A percentile compares a stretch with the other conserved stretches of the same genome.
phyloP scores from a whole-genome alignment of 2,888 invertebrate species.

The Hypomecis atomaria region DNA sequence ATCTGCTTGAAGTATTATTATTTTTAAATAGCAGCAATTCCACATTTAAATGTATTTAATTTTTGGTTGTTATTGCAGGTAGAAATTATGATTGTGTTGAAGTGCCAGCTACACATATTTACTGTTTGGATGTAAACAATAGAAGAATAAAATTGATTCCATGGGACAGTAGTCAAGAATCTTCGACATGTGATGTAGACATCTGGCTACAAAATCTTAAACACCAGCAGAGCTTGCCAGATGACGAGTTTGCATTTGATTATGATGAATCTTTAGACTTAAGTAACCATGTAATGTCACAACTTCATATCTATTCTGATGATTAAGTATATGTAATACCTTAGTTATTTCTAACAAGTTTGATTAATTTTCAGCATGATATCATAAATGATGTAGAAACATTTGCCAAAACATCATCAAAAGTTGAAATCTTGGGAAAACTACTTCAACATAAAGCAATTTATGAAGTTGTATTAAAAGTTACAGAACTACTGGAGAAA shows the following conservation, averaged over 20 bases:
- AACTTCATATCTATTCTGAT: constrained; percentile 3
- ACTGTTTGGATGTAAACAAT: constrained; percentile 74
- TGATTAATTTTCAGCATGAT: constrained; percentile 58
- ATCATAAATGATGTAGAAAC: constrained; percentile 59
- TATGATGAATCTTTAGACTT: constrained; percentile 46
- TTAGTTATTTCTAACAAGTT: not conserved
- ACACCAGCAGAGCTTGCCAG: constrained; percentile 63
- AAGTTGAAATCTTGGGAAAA: constrained; percentile 64
- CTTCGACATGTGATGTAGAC: constrained; percentile 53
- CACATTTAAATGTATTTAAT: constrained; percentile 27
- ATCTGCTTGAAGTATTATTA: not conserved
- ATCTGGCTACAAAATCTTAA: constrained; percentile 63
- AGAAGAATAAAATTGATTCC: constrained; percentile 57
- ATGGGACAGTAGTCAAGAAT: constrained; percentile 59
- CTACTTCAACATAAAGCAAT: constrained; percentile 69
- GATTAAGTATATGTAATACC: too few species aligned
- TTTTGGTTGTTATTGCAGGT: constrained; percentile 51
- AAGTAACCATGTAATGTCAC: constrained; percentile 52
- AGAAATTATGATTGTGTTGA: constrained; percentile 82
- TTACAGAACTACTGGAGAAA: constrained; percentile 81
- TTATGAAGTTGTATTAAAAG: constrained; percentile 67
- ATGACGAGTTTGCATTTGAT: constrained; percentile 63
- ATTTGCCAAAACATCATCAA: constrained; percentile 51
- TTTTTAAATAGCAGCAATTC: too few species aligned
- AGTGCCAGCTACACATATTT: constrained; percentile 87